Conservation (phyloP, 2,113 vertebrate species). For the Madoqua kirkii region DNA sequence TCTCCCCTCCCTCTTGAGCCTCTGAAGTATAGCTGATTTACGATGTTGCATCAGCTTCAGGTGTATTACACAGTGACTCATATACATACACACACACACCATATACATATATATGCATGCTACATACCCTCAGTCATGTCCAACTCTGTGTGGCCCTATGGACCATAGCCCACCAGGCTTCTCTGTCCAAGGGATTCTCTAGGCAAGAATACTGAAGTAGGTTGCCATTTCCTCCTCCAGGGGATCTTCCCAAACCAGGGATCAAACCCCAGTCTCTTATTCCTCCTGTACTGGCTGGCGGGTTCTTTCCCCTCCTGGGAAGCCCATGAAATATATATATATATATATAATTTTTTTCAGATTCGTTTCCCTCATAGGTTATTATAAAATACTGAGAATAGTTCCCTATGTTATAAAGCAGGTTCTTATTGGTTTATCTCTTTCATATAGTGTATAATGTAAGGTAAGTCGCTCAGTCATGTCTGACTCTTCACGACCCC, state of each 20-base stretch:
- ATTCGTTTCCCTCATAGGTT: neutral
- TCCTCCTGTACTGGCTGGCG: neutral
- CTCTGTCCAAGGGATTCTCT: neutral
- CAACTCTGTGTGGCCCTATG: neutral
- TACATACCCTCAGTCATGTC: neutral
- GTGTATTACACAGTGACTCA: neutral
- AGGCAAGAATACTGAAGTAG: neutral
- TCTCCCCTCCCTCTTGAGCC: neutral
- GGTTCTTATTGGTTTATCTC: neutral
- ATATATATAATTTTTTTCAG: neutral
- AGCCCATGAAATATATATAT: neutral
- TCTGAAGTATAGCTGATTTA: neutral
- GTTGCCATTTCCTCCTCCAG: neutral
- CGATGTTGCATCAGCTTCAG: neutral
- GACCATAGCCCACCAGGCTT: neutral
- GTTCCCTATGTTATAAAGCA: neutral
- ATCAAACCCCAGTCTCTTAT: neutral
- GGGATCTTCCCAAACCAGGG: neutral
- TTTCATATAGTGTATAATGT: neutral
- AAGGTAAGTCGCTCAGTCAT: too few relatives aligned
- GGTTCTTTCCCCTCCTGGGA: neutral
- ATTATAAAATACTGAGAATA: neutral
- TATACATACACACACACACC: neutral
- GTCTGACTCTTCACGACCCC: too few relatives aligned
- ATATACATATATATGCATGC: neutral